Evolutionary conservation across 2,888 invertebrate species (phyloP).

Genomic region (Agonopterix heracliana): DNA sequence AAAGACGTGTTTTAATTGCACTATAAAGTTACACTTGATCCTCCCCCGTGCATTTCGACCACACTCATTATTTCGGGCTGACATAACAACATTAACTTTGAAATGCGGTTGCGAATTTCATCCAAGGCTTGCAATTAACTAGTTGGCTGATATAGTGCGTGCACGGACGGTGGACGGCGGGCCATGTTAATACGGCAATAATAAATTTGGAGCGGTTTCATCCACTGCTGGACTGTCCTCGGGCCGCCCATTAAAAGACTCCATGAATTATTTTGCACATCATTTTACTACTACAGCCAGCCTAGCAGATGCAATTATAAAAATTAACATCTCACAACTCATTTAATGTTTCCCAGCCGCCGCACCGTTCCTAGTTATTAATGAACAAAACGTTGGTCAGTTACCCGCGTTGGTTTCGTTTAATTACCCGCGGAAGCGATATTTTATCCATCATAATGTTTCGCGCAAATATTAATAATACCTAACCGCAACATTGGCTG

Average conservation of each 20-base stretch:
- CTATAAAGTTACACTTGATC: no score
- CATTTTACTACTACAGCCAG: conserved; percentile 23
- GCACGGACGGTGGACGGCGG: conserved; percentile 29
- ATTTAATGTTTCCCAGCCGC: no score
- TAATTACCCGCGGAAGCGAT: conserved; percentile 57
- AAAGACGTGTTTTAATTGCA: no score
- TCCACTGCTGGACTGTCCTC: conserved; percentile 37
- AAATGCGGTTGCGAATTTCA: conserved; percentile 66
- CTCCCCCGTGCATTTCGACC: conserved; percentile 32
- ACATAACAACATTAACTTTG: conserved; percentile 63
- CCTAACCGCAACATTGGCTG: conserved; percentile 36
- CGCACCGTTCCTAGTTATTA: conserved; percentile 30
- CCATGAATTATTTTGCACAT: conserved; percentile 46
- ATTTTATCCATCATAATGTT: conserved; percentile 53
- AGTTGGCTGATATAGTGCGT: conserved; percentile 62
- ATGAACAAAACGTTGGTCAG: conserved; percentile 28
- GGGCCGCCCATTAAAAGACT: conserved; percentile 46
- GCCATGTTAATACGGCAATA: conserved; percentile 66
- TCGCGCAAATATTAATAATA: conserved; percentile 39
- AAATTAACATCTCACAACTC: conserved; percentile 26
- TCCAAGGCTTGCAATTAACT: conserved; percentile 67
- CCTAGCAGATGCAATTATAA: conserved; percentile 9
- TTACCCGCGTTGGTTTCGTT: conserved; percentile 48
- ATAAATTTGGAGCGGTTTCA: conserved; percentile 65
- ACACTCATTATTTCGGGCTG: conserved; percentile 57